Conservation (phyloP, 2,797 vertebrate genomes). For the Oryzias sinensis region DNA sequence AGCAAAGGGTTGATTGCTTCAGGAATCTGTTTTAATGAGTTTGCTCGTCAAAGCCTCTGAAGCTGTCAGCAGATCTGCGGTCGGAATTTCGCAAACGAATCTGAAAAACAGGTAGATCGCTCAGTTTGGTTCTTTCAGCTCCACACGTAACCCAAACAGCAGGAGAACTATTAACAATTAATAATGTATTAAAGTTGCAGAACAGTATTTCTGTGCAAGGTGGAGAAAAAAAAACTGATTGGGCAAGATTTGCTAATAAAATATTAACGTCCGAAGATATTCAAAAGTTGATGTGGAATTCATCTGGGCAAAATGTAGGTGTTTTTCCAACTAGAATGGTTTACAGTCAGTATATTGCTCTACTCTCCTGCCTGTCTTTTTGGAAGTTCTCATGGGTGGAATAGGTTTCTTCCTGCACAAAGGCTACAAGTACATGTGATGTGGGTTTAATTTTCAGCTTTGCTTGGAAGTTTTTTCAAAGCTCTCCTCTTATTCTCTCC, state of each 20-base stretch:
- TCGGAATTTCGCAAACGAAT: slow-evolving; percentile 8
- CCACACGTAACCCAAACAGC: neutral
- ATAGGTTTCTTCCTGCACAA: neutral
- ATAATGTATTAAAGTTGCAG: too few relatives aligned
- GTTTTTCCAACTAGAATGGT: too few relatives aligned
- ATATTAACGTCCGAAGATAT: too few relatives aligned
- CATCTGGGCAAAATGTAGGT: too few relatives aligned
- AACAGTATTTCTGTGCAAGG: too few relatives aligned
- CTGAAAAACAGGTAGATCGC: slow-evolving; percentile 21
- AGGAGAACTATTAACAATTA: neutral
- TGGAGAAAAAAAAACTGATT: too few relatives aligned
- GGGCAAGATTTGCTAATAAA: too few relatives aligned
- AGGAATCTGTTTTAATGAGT: neutral
- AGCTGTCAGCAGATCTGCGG: slow-evolving; percentile 10
- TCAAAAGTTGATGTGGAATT: too few relatives aligned
- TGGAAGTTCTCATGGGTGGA: too few relatives aligned
- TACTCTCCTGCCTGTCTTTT: too few relatives aligned
- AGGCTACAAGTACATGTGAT: neutral
- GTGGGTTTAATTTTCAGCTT: neutral
- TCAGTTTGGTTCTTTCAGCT: slow-evolving; percentile 21
- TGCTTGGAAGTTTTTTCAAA: neutral
- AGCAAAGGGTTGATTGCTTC: neutral
- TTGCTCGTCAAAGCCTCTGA: slow-evolving; percentile 8
- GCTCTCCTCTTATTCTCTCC: neutral
- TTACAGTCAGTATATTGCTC: too few relatives aligned